Percentiles rank a stretch among this genome's conserved stretches.
Evolutionary conservation across 2,888 invertebrate genomes (phyloP).

Genomic region (Pristionchus exspectatus): DNA sequence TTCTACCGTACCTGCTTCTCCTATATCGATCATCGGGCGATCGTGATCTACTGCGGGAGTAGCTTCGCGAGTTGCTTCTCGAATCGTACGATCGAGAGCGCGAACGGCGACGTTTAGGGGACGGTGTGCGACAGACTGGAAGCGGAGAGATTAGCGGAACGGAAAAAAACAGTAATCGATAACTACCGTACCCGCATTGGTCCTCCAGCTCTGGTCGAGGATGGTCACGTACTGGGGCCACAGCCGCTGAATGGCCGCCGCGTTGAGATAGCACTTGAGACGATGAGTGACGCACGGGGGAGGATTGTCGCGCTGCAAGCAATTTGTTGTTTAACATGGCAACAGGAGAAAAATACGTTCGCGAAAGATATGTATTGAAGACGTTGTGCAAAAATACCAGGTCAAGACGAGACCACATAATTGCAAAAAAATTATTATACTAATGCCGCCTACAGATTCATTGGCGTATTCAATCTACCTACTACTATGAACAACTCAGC

Average conservation of each 20-base stretch:
- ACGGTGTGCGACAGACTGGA: constrained; percentile 54
- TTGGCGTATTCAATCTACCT: too few relatives aligned
- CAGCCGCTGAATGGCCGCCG: constrained; percentile 56
- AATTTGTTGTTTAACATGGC: too few relatives aligned
- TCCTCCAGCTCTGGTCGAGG: constrained; percentile 53
- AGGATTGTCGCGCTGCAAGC: constrained; percentile 50
- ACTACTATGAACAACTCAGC: background rate
- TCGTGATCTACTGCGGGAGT: constrained; percentile 34
- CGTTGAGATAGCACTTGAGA: constrained; percentile 56
- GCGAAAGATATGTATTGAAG: too few relatives aligned
- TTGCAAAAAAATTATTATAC: too few relatives aligned
- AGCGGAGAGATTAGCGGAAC: background rate
- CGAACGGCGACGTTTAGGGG: constrained; percentile 28
- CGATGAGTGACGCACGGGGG: constrained; percentile 42
- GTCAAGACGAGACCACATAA: background rate
- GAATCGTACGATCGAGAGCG: constrained; percentile 33
- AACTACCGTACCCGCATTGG: constrained; percentile 46
- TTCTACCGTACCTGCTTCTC: constrained; percentile 46
- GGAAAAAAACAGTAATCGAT: background rate
- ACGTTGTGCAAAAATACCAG: too few relatives aligned
- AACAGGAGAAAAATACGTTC: background rate
- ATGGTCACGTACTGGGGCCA: constrained; percentile 57
- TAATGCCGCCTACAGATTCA: too few relatives aligned
- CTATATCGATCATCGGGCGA: constrained; percentile 25
- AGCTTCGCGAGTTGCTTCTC: background rate